Base-by-base conservation (phyloP, 2,888 invertebrate species). In the Rotaria sp. region DNA sequence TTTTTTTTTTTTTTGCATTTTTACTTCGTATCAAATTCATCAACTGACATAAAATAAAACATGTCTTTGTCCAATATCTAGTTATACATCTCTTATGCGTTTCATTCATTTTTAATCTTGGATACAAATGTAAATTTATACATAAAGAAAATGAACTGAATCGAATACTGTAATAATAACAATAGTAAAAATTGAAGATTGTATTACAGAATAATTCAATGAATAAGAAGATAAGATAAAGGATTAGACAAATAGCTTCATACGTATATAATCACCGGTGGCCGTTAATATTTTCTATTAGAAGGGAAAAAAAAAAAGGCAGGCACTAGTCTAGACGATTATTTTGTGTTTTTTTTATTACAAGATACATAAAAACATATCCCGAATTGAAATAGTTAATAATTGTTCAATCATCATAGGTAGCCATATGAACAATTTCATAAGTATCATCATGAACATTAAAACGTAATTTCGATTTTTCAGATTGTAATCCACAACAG, bases 381-480 rank as follows among this genome's bases (percentile, higher is more conserved):
- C 15, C 35, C 21, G 11, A 21, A 35, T 35, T 67, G 21, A 21
- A 67, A 10, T 30, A 30, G 13, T 35, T 8, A 67, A 38, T 35
- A 10, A 35, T 21, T 67, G 35, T 67, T 67, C 35, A 67, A 2
- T 80, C 45, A 45, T 80, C 80, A 80, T 80, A 80, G 10, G 80
- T 45, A n/a, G 45, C 11, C 45, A 80, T 45, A 2, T 80, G 80
- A 45, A 80, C 80, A 80, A 80, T 80, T 45, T 80, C 80, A 80
- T 80, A 80, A 80, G 26, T n/a, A 13, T 80, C 80, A 45, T 80
- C 45, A n/a, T 80, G n/a, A 0, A 80, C 80, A 80, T 45, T 26
- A 80, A 45, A 45, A 45, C 80, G 41, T n/a, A 80, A 80, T 80
- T 45, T 80, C n/a, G 80, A 80, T 80, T 80, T 80, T 45, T 80